Base-by-base conservation (phyloP, 2,888 invertebrate genomes). In the Lapara coniferarum region DNA sequence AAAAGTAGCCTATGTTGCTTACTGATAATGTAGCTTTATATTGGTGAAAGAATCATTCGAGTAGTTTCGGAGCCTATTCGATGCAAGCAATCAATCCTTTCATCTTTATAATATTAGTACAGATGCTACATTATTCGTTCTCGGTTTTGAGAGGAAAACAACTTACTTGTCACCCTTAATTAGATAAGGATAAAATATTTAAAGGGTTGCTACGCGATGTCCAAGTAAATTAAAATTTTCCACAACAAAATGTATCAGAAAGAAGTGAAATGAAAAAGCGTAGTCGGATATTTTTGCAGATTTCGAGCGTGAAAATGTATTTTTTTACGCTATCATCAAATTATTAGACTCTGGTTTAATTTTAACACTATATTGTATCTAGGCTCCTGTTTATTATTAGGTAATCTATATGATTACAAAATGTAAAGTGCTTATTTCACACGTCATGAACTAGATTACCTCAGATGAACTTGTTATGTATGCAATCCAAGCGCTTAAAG, bases 141-240 rank as follows among this genome's bases (percentile, higher is more conserved):
- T 37, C 25, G 25, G 25, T 25, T 46, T 51, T 12, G 12, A 51
- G 51, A 51, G 55, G 16, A 55, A 55, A 19, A 55, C 19, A 55
- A 55, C 55, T 55, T 16, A 55, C 16, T 55, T 55, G 55, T 19
- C 55, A 2, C 55, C 19, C 19, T 55, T 55, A 55, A 55, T 19
- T 55, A 55, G 55, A 2, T 19, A 16, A 53, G 55, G 55, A 16
- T 55, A 55, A 55, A 55, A 19, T 19, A 55, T 19, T 55, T 55
- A 19, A 55, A 55, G 55, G 55, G 55, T 55, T 55, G 55, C 55
- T 19, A 19, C 55, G 19, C 55, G 19, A 19, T 12, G 19, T 55
- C 10, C 19, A 55, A 55, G 55, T 55, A 55, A 55, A 55, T 55
- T 55, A 19, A 19, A 55, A 55, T 55, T 55, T 55, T 55, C 55